Evolutionary conservation across 37 sponge, comb jelly and placozoan species (phyloP), one percentile per base, ranked within the genome.

Genomic region (Hormiphora californensis): DNA sequence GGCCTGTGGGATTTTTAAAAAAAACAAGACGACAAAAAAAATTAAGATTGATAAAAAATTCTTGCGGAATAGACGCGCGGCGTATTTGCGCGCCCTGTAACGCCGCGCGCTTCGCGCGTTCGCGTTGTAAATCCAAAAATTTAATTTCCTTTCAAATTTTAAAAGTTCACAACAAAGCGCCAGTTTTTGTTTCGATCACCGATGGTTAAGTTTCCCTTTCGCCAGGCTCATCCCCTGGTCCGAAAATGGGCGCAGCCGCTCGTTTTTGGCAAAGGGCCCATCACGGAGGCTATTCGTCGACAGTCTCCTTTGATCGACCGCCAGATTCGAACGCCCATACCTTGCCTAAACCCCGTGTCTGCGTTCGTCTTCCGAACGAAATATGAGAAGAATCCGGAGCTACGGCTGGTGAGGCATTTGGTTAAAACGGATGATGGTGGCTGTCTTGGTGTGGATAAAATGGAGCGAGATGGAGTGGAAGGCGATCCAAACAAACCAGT

Each of bases 321-420:
- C 15, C 7, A 36, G 35, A 28, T 34, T 28, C 32, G 30, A 67
- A 35, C 68, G 34, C 68, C 68, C 7, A 8, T 67, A 8, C 39
- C 39, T 30, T 21, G 31, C 5, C 30, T 67, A 35, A 67, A 67
- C 38, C 39, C 68, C 15, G 21, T 35, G 9, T 67, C 36, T 32
- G 68, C 68, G 34, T 67, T 67, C 30, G 3, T 21, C 38, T 67
- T 28, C 30, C 35, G 68, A 19, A 67, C 68, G 2, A 67, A 67
- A 67, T 67, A 67, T 67, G 68, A 67, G 68, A 67, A 8, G 34
- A 36, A 36, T 19, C 68, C 68, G 34, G 38, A 67, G 3, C 39
- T 67, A 19, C 3, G 34, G 36, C 15, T 28, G 1, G 30, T 19
- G 2, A 67, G 68, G 19, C 15, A 36, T 36, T 36, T 67, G 2